Conservation (phyloP, 2,888 invertebrate species). For the Tetropium fuscum region DNA sequence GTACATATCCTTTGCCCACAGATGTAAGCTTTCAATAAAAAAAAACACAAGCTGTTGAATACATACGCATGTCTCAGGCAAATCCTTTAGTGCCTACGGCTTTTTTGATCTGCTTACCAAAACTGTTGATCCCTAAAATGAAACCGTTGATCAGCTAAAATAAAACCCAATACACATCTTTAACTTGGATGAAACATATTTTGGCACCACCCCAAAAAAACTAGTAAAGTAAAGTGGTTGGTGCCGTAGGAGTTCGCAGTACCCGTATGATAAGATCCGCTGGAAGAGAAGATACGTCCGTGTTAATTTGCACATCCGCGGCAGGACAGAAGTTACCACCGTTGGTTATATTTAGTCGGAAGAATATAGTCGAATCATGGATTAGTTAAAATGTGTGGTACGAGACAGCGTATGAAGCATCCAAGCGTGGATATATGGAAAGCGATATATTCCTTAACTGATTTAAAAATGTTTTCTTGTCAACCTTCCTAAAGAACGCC, state of each 20-base stretch:
- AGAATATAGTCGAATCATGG: conserved; percentile 10
- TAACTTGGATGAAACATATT: conserved; percentile 15
- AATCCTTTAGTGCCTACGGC: conserved; percentile 45
- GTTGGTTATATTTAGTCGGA: conserved; percentile 17
- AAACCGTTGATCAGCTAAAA: too few species aligned
- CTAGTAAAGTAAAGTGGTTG: conserved; percentile 9
- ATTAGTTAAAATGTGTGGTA: neutral
- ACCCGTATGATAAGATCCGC: neutral
- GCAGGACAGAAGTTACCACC: conserved; percentile 37
- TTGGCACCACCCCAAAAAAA: neutral
- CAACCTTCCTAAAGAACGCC: conserved; percentile 46
- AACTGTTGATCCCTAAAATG: neutral
- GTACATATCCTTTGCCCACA: conserved; percentile 37
- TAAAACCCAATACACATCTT: conserved; percentile 4
- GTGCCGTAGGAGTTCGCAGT: neutral
- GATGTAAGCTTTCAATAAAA: conserved; percentile 54
- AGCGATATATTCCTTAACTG: conserved; percentile 56
- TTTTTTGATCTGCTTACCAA: conserved; percentile 38
- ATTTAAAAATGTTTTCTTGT: conserved; percentile 51
- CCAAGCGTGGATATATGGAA: conserved; percentile 19
- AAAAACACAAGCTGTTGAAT: conserved; percentile 56
- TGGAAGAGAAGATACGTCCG: conserved; percentile 34
- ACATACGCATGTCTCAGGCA: conserved; percentile 42
- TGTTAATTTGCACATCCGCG: conserved; percentile 31
- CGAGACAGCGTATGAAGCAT: conserved; percentile 18